Evolutionary conservation across 2,888 invertebrate species (phyloP).

Genomic region (Lymantria monacha): DNA sequence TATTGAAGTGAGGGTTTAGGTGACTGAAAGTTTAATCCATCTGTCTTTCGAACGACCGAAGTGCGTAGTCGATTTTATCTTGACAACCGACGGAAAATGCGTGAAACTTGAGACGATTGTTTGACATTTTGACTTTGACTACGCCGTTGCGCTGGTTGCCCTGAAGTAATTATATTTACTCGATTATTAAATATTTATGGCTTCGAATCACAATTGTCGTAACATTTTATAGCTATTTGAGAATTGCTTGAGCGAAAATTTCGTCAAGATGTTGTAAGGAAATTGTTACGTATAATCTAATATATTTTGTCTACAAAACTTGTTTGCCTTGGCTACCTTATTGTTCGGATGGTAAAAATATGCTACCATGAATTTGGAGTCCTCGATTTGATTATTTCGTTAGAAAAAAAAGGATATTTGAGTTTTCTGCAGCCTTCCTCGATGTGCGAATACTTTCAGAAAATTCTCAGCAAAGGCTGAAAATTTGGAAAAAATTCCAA

Average conservation of each 20-base stretch:
- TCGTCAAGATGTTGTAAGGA: neutral
- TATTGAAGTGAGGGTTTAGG: constrained; percentile 13
- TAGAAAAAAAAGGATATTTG: too few species aligned
- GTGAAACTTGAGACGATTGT: constrained; percentile 42
- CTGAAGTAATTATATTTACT: constrained; percentile 20
- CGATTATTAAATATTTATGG: constrained; percentile 29
- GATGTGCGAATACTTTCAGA: too few species aligned
- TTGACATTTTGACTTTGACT: constrained; percentile 34
- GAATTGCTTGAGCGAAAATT: constrained; percentile 6
- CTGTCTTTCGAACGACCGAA: constrained; percentile 38
- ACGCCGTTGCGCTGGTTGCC: constrained; percentile 17
- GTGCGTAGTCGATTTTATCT: constrained; percentile 41
- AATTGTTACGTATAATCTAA: neutral
- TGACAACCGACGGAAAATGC: constrained; percentile 36
- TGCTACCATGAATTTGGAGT: too few species aligned
- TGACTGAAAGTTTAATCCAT: constrained; percentile 43
- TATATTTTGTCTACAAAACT: too few species aligned
- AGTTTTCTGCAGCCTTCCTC: too few species aligned
- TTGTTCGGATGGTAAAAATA: too few species aligned
- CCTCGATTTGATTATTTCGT: too few species aligned
- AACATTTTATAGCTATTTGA: constrained; percentile 27
- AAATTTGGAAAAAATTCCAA: too few species aligned
- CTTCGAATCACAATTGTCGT: constrained; percentile 15
- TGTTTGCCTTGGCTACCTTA: too few species aligned
- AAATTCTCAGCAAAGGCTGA: too few species aligned